A percentile compares a stretch with the other conserved stretches of the same genome.
phyloP scores from a whole-genome alignment of 2,888 invertebrate species.

The Prosopocoilus inquinatus region DNA sequence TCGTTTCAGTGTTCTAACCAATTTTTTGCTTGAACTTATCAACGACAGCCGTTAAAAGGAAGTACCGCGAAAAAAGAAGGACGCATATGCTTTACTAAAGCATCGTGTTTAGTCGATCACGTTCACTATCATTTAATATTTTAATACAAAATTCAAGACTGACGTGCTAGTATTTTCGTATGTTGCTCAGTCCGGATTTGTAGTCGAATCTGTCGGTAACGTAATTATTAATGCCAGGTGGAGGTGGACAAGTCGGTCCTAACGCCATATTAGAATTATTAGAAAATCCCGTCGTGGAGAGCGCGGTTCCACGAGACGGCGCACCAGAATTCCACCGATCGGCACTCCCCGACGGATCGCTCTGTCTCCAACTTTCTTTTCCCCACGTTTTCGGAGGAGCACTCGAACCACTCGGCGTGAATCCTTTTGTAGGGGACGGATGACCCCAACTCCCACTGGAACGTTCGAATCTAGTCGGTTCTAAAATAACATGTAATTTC shows the following conservation, averaged over 20 bases:
- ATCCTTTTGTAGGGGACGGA: constrained; percentile 26
- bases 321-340: constrained; percentile 34
- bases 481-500: constrained; percentile 13
- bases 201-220: constrained; percentile 44
- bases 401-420: constrained; percentile 18
- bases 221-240: constrained; percentile 45
- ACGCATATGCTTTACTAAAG: too few relatives aligned
- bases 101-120: too few relatives aligned
- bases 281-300: constrained; percentile 33
- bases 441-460: constrained; percentile 28
- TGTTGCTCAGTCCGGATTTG: constrained; percentile 31
- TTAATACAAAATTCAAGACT: too few relatives aligned
- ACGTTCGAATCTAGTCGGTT: constrained; percentile 37
- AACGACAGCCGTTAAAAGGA: too few relatives aligned
- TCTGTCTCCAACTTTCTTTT: constrained; percentile 30
- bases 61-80: too few relatives aligned
- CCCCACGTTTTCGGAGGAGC: constrained; percentile 28
- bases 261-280: constrained; percentile 36
- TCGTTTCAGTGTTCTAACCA: too few relatives aligned
- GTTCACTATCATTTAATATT: too few relatives aligned
- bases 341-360: constrained; percentile 20
- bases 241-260: constrained; percentile 44
- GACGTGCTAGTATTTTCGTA: constrained; percentile 34
- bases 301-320: constrained; percentile 24
- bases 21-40: too few relatives aligned